These are phyloP conservation scores for Neopipo cinnamomea DNA, from an alignment of 2,113 vertebrate species.

Conservation along the genomic window DNA sequence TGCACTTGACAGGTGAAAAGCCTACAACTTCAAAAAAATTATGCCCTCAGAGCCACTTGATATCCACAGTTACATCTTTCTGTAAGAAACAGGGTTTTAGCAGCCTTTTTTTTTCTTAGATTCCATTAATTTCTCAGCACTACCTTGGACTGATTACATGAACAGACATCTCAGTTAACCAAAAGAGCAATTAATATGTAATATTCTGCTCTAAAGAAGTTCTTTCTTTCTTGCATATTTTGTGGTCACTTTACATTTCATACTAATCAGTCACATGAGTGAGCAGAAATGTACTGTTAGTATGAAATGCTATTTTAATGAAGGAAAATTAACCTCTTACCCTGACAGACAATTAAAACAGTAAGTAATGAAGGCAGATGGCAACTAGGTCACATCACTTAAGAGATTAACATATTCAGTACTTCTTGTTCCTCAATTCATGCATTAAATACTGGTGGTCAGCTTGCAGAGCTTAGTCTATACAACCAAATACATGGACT, in stretches of 20 bases:
- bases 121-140: background rate
- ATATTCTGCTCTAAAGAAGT: background rate
- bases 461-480: background rate
- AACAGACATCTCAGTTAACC: background rate
- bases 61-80: background rate
- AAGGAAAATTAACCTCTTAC: background rate
- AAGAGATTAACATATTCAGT: background rate
- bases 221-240: background rate
- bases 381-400: background rate
- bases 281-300: background rate
- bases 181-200: background rate
- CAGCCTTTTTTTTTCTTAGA: background rate
- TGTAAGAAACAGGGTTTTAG: background rate
- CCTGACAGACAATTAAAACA: background rate
- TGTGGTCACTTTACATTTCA: background rate
- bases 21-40: background rate
- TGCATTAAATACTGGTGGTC: background rate
- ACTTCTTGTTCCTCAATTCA: background rate
- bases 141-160: background rate
- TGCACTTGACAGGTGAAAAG: background rate
- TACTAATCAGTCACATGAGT: background rate
- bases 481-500: background rate
- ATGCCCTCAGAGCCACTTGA: background rate
- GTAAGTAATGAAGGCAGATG: background rate
- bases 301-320: background rate